A percentile compares a stretch with the other conserved stretches of the same genome.
These are phyloP conservation scores for Triplophysa tibetana DNA, from an alignment of 2,113 vertebrate species.

Conservation along the genomic window DNA sequence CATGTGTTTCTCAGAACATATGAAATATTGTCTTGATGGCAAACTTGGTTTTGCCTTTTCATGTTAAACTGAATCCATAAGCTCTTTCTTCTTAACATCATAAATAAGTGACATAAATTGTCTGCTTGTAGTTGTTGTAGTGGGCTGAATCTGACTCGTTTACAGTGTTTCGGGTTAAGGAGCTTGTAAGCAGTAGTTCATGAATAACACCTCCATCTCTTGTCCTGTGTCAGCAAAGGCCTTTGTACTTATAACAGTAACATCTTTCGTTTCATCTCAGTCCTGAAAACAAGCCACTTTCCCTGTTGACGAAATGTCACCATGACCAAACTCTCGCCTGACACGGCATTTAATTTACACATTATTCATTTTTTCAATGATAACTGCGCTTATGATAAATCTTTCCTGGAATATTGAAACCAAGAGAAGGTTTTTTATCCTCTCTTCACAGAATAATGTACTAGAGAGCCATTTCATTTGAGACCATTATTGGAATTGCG, in stretches of 20 bases:
- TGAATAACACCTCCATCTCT: conserved; percentile 42
- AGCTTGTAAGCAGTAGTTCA: conserved; percentile 66
- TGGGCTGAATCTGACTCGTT: conserved; percentile 59
- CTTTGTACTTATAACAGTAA: background rate
- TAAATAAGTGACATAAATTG: no score
- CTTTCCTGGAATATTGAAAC: conserved; percentile 20
- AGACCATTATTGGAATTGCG: conserved; percentile 23
- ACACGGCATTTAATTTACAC: background rate
- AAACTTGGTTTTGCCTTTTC: no score
- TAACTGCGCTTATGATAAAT: background rate
- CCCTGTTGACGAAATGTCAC: background rate
- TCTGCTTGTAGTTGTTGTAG: no score
- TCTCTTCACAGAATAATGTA: conserved; percentile 27
- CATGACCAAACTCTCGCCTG: background rate
- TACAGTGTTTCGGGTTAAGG: conserved; percentile 50
- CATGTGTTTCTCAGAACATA: no score
- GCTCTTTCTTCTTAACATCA: no score
- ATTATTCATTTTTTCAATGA: background rate
- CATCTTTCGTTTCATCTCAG: background rate
- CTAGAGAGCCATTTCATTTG: background rate
- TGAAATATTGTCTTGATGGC: no score
- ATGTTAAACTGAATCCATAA: no score
- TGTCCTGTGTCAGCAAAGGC: background rate
- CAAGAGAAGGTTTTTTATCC: background rate
- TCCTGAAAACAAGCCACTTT: conserved; percentile 9